Conservation (phyloP, 2,113 vertebrate genomes). For the Lichenostomus cassidix region DNA sequence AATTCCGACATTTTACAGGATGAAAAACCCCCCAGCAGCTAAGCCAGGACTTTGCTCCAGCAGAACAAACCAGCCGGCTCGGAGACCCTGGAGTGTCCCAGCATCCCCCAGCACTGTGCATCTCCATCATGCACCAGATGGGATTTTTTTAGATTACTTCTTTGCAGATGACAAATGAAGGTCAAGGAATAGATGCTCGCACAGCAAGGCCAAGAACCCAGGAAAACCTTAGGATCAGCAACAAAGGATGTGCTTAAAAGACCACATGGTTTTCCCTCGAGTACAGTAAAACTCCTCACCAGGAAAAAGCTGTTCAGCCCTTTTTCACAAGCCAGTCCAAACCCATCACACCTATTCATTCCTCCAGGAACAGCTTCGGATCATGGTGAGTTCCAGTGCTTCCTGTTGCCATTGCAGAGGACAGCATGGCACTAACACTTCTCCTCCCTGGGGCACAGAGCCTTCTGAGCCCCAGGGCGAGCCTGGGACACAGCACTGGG, state of each 20-base stretch:
- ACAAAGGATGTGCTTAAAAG: not conserved
- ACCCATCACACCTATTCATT: not conserved
- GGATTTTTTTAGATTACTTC: not conserved
- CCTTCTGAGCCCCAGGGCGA: not conserved
- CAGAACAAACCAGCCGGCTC: not conserved
- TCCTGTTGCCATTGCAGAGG: not conserved
- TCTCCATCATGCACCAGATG: not conserved
- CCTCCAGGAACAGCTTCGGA: not conserved
- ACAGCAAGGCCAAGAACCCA: not conserved
- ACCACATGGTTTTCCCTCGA: not conserved
- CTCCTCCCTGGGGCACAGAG: not conserved
- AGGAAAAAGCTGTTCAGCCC: not conserved
- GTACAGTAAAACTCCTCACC: not conserved
- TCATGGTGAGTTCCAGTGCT: not conserved
- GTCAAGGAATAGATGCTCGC: not conserved
- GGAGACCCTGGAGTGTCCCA: fast-evolving
- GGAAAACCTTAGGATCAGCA: not conserved
- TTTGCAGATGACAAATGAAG: not conserved
- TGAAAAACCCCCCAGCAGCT: not conserved
- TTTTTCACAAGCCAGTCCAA: not conserved
- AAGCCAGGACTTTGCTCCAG: not conserved
- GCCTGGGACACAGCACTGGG: not conserved
- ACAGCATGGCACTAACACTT: not conserved
- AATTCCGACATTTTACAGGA: not conserved
- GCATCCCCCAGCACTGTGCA: not conserved